Evolutionary conservation across 2,888 invertebrate species (phyloP).

Genomic region (Drosophila birchii): DNA sequence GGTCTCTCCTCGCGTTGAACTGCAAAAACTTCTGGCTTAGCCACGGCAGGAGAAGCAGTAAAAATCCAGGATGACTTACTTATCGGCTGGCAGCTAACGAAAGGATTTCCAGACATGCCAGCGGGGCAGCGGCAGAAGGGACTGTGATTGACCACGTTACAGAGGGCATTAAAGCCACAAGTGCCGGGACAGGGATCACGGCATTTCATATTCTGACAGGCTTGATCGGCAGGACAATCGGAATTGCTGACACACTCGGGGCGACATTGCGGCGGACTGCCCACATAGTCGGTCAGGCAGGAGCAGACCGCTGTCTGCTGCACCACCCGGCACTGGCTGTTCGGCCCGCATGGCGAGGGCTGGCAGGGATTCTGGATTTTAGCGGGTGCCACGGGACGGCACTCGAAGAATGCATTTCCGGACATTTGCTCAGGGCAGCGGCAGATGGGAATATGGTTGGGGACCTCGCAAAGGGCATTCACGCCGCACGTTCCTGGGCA

Average conservation of each 20-base stretch:
- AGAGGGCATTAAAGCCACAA: conserved; percentile 89
- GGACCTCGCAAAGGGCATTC: conserved; percentile 92
- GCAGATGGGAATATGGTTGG: conserved; percentile 92
- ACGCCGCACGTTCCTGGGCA: conserved; percentile 90
- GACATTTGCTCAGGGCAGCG: conserved; percentile 90
- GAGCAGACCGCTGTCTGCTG: conserved; percentile 89
- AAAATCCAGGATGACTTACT: conserved; percentile 62
- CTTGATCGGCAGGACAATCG: conserved; percentile 88
- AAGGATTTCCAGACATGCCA: conserved; percentile 89
- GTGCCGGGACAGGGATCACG: conserved; percentile 90
- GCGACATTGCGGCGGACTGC: conserved; percentile 90
- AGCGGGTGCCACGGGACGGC: conserved; percentile 85
- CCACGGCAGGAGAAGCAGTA: background rate
- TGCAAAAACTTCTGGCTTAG: conserved; percentile 46
- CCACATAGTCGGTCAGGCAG: conserved; percentile 88
- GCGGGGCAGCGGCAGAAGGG: conserved; percentile 89
- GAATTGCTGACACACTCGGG: conserved; percentile 90
- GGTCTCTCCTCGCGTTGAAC: conserved; percentile 68
- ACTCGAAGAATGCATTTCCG: conserved; percentile 92
- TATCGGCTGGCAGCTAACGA: conserved; percentile 86
- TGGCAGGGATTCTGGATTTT: conserved; percentile 87
- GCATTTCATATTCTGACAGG: conserved; percentile 90
- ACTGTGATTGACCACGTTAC: conserved; percentile 90
- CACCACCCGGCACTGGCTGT: conserved; percentile 88
- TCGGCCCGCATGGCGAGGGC: conserved; percentile 90